A percentile compares a stretch with the other conserved stretches of the same genome.
Evolutionary conservation across 2,113 vertebrate genomes (phyloP).

Genomic region (Eonycteris spelaea): DNA sequence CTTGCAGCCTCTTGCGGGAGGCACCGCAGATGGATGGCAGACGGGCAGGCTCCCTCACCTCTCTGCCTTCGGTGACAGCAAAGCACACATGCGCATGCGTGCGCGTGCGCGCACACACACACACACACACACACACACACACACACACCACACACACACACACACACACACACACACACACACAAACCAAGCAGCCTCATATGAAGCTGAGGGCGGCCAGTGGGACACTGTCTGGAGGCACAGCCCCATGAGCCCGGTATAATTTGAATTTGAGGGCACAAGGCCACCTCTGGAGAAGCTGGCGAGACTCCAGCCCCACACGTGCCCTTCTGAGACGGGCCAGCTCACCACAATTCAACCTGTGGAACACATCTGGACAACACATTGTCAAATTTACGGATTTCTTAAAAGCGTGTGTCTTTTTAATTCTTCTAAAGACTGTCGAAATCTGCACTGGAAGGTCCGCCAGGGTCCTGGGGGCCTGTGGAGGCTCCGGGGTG

Average conservation of each 20-base stretch:
- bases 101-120: background rate
- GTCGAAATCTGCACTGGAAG: background rate
- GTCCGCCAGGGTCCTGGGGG: background rate
- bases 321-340: background rate
- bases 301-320: rapidly evolving
- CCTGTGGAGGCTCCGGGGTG: background rate
- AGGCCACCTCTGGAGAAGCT: background rate
- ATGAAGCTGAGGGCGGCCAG: background rate
- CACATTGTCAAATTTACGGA: background rate
- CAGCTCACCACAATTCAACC: background rate
- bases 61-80: background rate
- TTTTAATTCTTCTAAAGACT: background rate
- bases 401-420: background rate
- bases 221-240: background rate
- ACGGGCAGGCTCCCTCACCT: background rate
- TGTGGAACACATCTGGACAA: background rate
- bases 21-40: background rate
- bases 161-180: too few species aligned
- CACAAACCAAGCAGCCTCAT: background rate
- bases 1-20: background rate
- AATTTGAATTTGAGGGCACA: rapidly evolving
- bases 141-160: background rate
- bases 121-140: background rate
- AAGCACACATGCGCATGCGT: background rate
- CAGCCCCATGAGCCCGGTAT: background rate